phyloP scores from a whole-genome alignment of 2,888 invertebrate species.

The Odontocerum albicorne region DNA sequence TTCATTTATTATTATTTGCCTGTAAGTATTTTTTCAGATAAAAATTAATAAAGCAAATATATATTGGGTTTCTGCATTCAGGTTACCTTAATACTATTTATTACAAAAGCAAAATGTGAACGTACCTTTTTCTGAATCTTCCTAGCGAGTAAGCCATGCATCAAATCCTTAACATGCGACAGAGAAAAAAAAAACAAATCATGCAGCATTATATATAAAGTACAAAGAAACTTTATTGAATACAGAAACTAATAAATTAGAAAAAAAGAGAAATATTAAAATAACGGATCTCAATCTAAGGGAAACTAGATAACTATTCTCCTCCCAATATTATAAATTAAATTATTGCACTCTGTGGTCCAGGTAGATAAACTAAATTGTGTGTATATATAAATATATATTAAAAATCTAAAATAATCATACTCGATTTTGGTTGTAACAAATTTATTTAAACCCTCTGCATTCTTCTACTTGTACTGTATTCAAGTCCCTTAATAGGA shows the following conservation, averaged over 20 bases:
- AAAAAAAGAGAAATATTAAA: no score
- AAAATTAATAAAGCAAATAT: no score
- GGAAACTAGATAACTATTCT: conserved; percentile 35
- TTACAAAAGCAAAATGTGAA: not conserved
- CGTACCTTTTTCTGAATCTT: conserved; percentile 28
- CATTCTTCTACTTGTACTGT: no score
- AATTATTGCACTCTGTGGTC: not conserved
- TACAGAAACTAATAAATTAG: not conserved
- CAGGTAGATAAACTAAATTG: not conserved
- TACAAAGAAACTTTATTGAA: not conserved
- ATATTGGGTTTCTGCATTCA: no score
- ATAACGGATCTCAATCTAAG: conserved; percentile 9
- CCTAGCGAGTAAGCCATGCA: conserved; percentile 33
- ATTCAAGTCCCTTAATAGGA: no score
- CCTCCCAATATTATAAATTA: conserved; percentile 5
- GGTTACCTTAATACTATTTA: not conserved
- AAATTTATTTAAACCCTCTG: no score
- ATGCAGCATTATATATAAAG: conserved; percentile 15
- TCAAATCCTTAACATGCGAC: conserved; percentile 30
- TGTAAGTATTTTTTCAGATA: no score
- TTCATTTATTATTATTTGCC: no score
- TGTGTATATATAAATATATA: not conserved
- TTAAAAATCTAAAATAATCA: not conserved
- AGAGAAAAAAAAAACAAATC: conserved; percentile 12
- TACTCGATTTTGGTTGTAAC: no score